These are phyloP conservation scores for Halcyon smyrnensis DNA, from an alignment of 2,797 vertebrate genomes.

Conservation along the genomic window DNA sequence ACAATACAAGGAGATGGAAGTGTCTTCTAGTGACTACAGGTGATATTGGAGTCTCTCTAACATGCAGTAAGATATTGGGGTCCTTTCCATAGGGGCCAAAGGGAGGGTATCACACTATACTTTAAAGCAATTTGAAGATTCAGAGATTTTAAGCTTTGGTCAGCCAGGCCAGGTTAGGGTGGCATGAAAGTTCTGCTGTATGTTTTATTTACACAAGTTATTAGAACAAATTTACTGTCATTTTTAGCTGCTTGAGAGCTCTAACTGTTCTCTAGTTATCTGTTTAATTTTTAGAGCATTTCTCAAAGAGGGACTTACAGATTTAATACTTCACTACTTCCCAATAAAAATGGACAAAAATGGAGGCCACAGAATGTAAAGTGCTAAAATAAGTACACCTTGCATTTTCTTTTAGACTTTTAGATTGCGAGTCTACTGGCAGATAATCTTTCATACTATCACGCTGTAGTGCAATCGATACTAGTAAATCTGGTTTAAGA, in stretches of 20 bases:
- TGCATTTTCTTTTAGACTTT: not conserved
- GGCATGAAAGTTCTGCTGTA: not conserved
- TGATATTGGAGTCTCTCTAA: not conserved
- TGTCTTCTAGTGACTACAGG: not conserved
- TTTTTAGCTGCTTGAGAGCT: not conserved
- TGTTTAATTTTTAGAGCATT: not conserved
- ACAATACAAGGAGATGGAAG: not conserved
- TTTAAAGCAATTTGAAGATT: not conserved
- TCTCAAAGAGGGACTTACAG: not conserved
- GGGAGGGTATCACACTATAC: not conserved
- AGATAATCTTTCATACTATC: not conserved
- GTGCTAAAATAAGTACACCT: not conserved
- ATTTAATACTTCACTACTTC: not conserved
- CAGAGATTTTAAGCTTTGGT: not conserved
- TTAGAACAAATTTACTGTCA: not conserved
- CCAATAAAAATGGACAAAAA: not conserved
- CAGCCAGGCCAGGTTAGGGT: not conserved
- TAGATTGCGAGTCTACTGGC: not conserved
- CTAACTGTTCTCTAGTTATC: not conserved
- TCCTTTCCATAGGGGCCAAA: not conserved
- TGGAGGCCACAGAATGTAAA: not conserved
- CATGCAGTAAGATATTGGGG: not conserved
- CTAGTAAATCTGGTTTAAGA: not conserved
- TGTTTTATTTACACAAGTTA: not conserved
- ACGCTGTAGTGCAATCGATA: not conserved